Percentiles rank a stretch among this genome's conserved stretches.
These are phyloP conservation scores for Vulpes lagopus DNA, from an alignment of 2,113 vertebrate species.

Conservation along the genomic window DNA sequence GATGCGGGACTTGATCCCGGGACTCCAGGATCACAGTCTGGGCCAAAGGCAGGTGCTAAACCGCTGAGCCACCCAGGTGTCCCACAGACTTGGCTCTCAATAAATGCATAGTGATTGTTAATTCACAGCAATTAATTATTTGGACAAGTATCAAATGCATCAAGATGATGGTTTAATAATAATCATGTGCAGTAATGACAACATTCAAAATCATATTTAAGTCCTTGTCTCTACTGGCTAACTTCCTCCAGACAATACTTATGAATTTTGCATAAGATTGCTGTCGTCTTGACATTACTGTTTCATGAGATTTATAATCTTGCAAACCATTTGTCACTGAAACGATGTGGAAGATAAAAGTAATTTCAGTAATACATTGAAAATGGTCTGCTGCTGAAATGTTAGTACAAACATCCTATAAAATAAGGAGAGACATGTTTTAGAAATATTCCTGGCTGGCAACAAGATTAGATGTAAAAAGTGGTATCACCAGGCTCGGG, in stretches of 20 bases:
- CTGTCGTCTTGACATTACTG: background rate
- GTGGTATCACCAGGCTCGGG: background rate
- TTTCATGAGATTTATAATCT: conserved; percentile 66
- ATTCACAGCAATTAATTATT: background rate
- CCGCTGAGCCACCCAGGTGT: too few species aligned
- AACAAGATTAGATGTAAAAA: background rate
- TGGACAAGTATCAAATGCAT: background rate
- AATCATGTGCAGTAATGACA: background rate
- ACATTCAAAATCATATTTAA: background rate
- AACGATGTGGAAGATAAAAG: conserved; percentile 67
- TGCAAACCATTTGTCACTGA: conserved; percentile 63
- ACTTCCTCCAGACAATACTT: conserved; percentile 37
- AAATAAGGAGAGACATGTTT: conserved; percentile 39
- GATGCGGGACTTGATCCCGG: too few species aligned
- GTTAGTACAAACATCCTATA: conserved; percentile 16
- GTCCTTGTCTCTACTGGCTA: background rate
- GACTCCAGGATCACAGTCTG: too few species aligned
- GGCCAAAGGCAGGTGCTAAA: too few species aligned
- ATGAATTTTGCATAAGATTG: conserved; percentile 58
- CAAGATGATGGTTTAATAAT: background rate
- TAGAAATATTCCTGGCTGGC: background rate
- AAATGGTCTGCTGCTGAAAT: conserved; percentile 23
- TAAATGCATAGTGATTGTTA: background rate
- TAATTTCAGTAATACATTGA: conserved; percentile 61
- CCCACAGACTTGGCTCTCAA: background rate